Percentiles rank a stretch among this genome's conserved stretches.
These are phyloP conservation scores for Tetrao urogallus DNA, from an alignment of 2,113 vertebrate species.

Conservation along the genomic window DNA sequence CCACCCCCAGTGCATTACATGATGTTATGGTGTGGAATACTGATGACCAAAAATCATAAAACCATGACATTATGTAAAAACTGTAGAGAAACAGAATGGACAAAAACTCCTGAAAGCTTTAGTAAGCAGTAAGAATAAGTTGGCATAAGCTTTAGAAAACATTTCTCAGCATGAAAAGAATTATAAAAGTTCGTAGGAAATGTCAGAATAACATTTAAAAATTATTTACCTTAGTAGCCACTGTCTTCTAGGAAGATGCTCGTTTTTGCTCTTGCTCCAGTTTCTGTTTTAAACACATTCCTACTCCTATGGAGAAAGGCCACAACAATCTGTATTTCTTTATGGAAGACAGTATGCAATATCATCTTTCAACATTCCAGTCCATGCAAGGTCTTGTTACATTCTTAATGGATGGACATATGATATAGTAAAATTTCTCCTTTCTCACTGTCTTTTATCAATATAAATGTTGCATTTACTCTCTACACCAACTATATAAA, in stretches of 20 bases:
- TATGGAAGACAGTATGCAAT: not conserved
- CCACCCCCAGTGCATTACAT: no score
- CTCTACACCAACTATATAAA: not conserved
- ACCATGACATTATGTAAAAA: no score
- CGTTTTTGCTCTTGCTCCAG: not conserved
- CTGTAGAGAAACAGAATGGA: not conserved
- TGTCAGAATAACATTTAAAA: not conserved
- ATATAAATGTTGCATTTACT: not conserved
- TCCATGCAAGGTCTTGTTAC: not conserved
- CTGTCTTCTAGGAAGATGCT: not conserved
- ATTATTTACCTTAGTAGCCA: not conserved
- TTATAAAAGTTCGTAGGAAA: not conserved
- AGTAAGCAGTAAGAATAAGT: not conserved
- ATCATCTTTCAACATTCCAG: not conserved
- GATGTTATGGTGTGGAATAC: no score
- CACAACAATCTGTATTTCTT: not conserved
- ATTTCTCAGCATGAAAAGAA: not conserved
- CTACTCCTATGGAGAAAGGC: not conserved
- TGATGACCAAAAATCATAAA: no score
- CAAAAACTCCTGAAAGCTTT: not conserved
- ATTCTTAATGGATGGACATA: not conserved
- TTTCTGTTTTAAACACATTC: not conserved
- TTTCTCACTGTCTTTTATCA: not conserved
- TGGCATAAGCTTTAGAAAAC: not conserved
- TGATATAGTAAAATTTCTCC: not conserved